Percentiles rank a stretch among this genome's conserved stretches.
phyloP scores from a whole-genome alignment of 2,797 vertebrate genomes.

The Lepus townsendii region DNA sequence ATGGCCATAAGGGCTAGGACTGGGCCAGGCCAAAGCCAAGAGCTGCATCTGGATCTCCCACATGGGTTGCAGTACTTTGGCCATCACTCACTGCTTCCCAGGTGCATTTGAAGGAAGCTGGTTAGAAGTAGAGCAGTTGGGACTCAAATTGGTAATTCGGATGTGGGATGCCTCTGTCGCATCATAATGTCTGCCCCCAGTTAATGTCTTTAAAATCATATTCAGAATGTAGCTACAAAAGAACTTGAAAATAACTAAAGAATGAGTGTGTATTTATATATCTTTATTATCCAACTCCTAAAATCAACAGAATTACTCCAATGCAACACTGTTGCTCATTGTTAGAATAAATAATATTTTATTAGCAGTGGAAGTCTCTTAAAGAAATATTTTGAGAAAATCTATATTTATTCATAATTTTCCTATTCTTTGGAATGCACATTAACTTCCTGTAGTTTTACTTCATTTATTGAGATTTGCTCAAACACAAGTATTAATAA shows the following conservation, averaged over 20 bases:
- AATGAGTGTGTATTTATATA: not conserved
- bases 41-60: too few species aligned
- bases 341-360: conserved; percentile 53
- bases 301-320: not conserved
- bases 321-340: conserved; percentile 10
- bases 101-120: too few species aligned
- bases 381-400: conserved; percentile 45
- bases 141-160: too few species aligned
- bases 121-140: too few species aligned
- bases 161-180: too few species aligned
- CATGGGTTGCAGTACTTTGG: too few species aligned
- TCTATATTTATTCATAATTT: not conserved
- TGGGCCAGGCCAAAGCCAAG: too few species aligned
- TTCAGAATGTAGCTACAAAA: conserved; percentile 8
- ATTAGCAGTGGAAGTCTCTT: conserved; percentile 43
- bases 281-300: not conserved
- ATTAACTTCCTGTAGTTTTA: conserved; percentile 10
- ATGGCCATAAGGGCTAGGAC: too few species aligned
- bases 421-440: not conserved
- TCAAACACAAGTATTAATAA: not conserved
- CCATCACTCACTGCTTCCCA: too few species aligned
- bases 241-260: not conserved
- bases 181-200: too few species aligned
- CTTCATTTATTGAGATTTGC: conserved; percentile 47
- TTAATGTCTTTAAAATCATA: conserved; percentile 21